Base-by-base conservation (phyloP, 37 sponge, comb jelly and placozoan species). In the Hormiphora californensis region DNA sequence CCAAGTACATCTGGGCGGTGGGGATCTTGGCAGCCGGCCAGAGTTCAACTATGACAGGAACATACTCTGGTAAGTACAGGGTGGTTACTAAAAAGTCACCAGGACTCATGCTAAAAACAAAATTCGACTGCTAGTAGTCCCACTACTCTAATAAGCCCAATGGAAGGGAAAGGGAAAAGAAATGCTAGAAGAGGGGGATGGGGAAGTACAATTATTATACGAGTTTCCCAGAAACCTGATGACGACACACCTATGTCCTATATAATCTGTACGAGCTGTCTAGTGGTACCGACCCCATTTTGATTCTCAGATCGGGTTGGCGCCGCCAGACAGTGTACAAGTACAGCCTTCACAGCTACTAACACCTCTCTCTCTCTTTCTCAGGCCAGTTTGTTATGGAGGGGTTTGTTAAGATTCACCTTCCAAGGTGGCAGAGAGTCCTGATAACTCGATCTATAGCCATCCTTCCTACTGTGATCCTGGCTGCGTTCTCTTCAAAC, bases 21-120 rank as follows among this genome's bases (percentile, higher is more conserved):
- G 96, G 96, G 1, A 69, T 95, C 15, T 81, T 95, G 35, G 96
- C 96, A 19, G 92, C 94, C 30, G 96, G 96, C 34, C 92, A 95
- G 68, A 93, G 94, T 86, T 93, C 94, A 54, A 95, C 96, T 36
- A 95, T 86, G 86, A 86, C 86, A 21, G 86, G 59, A 54, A 86
- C 81, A 28, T 73, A 73, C 44, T 73, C 81, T 22, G 81, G 81
- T 65, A 65, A 15, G n/a, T n/a, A n/a, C n/a, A n/a, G n/a, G n/a
- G n/a, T n/a, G n/a, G n/a, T n/a, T n/a, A n/a, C n/a, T n/a, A n/a
- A n/a, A n/a, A n/a, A n/a, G n/a, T n/a, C n/a, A n/a, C n/a, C n/a
- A n/a, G n/a, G n/a, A n/a, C n/a, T n/a, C n/a, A n/a, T n/a, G n/a
- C n/a, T n/a, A n/a, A n/a, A n/a, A n/a, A n/a, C n/a, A n/a, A n/a